Evolutionary conservation across 2,797 vertebrate species (phyloP).

Genomic region (Salmo trutta): DNA sequence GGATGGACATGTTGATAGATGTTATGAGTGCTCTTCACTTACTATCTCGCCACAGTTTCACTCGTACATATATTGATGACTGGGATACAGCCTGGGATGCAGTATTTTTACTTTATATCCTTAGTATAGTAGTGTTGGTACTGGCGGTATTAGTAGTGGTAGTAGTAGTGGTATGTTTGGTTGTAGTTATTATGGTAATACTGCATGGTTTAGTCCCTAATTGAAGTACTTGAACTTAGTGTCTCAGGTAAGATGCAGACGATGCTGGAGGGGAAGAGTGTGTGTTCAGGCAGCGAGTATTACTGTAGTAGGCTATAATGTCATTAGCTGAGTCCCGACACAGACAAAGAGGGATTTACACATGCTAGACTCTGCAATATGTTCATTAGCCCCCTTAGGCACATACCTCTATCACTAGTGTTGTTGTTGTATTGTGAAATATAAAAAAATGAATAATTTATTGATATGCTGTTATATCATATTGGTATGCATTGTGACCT

Average conservation of each 20-base stretch:
- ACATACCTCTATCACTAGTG: background rate
- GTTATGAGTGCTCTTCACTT: too few species aligned
- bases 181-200: background rate
- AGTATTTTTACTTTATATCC: background rate
- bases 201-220: background rate
- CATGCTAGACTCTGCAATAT: background rate
- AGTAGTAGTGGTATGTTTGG: background rate
- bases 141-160: background rate
- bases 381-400: background rate
- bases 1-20: background rate
- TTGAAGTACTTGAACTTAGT: background rate
- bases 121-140: background rate
- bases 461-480: background rate
- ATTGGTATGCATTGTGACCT: background rate
- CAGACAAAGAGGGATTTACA: constrained; percentile 7
- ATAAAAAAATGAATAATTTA: background rate
- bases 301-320: background rate
- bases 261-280: background rate
- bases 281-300: background rate
- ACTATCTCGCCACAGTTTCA: too few species aligned
- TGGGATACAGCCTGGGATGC: background rate
- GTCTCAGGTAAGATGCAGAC: background rate
- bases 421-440: background rate
- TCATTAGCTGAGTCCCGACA: constrained; percentile 1
- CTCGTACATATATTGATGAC: too few species aligned